phyloP scores from a whole-genome alignment of 1,140 invertebrate genomes.

The Drosophila orosa region DNA sequence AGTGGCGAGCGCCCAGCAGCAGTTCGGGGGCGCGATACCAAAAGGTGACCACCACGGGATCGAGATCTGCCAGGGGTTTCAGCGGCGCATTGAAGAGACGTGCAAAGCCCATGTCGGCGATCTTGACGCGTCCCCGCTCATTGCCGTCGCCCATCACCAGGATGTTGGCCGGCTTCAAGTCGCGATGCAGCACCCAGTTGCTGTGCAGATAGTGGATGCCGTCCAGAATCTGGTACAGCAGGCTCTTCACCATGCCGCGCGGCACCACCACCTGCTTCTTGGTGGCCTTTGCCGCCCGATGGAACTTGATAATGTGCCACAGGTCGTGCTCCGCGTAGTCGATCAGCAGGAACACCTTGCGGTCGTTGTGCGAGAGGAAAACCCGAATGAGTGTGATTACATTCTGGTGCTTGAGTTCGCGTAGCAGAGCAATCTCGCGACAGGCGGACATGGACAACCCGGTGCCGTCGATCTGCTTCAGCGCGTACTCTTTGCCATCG shows the following conservation, averaged over 20 bases:
- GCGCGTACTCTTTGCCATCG: conserved; percentile 96
- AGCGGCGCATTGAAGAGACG: conserved; percentile 98
- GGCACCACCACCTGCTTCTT: conserved; percentile 98
- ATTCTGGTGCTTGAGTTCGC: conserved; percentile 99
- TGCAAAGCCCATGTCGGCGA: conserved; percentile 99
- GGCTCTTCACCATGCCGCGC: conserved; percentile 98
- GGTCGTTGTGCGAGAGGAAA: conserved; percentile 98
- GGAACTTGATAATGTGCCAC: conserved; percentile 99
- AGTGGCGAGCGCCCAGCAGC: conserved; percentile 97
- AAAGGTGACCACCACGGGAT: conserved; percentile 99
- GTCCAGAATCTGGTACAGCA: conserved; percentile 99
- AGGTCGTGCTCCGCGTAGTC: conserved; percentile 99
- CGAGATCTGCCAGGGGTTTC: conserved; percentile 98
- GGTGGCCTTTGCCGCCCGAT: conserved; percentile 98
- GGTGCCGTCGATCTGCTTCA: conserved; percentile 99
- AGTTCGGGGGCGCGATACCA: conserved; percentile 99
- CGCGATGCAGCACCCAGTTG: conserved; percentile 99
- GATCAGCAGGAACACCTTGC: conserved; percentile 99
- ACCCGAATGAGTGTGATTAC: conserved; percentile 98
- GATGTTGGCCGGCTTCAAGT: conserved; percentile 99
- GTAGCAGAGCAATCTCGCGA: conserved; percentile 98
- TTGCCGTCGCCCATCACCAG: conserved; percentile 99
- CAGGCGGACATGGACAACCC: conserved; percentile 99
- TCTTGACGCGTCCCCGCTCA: conserved; percentile 98
- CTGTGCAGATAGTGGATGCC: conserved; percentile 99